Percentiles rank a stretch among this genome's conserved stretches.
These are phyloP conservation scores for Proterorhinus semilunaris DNA, from an alignment of 2,113 vertebrate species.

Conservation along the genomic window DNA sequence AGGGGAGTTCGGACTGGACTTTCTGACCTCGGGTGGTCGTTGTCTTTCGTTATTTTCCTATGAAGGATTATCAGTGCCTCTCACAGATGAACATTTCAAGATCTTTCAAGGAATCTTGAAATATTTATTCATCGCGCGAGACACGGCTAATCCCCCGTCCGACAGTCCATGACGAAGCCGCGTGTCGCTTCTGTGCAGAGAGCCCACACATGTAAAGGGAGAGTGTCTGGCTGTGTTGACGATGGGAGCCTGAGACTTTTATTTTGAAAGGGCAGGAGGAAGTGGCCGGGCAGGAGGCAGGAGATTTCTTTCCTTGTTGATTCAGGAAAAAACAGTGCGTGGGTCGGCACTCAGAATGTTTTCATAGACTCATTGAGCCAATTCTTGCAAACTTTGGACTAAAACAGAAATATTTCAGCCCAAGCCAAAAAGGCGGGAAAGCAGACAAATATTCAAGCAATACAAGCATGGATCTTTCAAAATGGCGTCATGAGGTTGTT, in stretches of 20 bases:
- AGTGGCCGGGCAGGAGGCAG: slow-evolving; percentile 37
- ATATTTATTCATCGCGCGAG: too few relatives aligned
- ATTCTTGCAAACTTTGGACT: slow-evolving; percentile 68
- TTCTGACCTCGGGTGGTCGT: too few relatives aligned
- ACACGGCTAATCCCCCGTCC: too few relatives aligned
- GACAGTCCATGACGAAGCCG: too few relatives aligned
- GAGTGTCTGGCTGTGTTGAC: slow-evolving; percentile 44
- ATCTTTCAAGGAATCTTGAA: too few relatives aligned
- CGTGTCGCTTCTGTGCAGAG: too few relatives aligned
- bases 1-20: too few relatives aligned
- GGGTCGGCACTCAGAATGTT: slow-evolving; percentile 39
- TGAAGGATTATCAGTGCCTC: too few relatives aligned
- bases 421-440: slow-evolving; percentile 51
- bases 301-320: slow-evolving; percentile 45
- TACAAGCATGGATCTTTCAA: slow-evolving; percentile 58
- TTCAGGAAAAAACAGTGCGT: slow-evolving; percentile 47
- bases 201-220: slow-evolving; percentile 57
- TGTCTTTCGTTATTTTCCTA: too few relatives aligned
- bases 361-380: slow-evolving; percentile 70
- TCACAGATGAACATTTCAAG: too few relatives aligned
- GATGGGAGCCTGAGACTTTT: slow-evolving; percentile 68
- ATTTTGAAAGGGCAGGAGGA: slow-evolving; percentile 49
- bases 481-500: slow-evolving; percentile 58
- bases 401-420: slow-evolving; percentile 56
- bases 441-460: slow-evolving; percentile 61